phyloP scores from a whole-genome alignment of 2,797 vertebrate species.

The Tokudaia tokunoshimensis region DNA sequence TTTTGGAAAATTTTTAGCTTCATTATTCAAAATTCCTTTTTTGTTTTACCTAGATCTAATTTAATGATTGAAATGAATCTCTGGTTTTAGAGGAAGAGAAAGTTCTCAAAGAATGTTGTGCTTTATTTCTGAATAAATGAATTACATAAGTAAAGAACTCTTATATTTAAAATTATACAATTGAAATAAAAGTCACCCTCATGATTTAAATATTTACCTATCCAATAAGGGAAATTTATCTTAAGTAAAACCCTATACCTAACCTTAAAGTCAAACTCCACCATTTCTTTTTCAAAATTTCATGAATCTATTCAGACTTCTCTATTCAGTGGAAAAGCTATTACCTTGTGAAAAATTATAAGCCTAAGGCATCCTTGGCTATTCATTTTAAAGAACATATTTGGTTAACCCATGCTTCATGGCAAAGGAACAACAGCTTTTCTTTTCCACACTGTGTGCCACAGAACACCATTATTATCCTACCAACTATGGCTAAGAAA shows the following conservation, averaged over 20 bases:
- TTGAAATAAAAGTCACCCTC: background rate
- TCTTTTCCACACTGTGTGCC: background rate
- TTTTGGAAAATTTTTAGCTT: background rate
- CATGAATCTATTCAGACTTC: background rate
- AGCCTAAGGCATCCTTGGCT: background rate
- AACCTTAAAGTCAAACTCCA: background rate
- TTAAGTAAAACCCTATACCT: background rate
- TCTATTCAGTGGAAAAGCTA: background rate
- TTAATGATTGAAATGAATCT: constrained; percentile 14
- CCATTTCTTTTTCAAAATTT: background rate
- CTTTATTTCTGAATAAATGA: background rate
- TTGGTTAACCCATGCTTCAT: background rate
- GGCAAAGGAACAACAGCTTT: background rate
- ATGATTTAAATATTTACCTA: background rate
- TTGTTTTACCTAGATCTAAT: background rate
- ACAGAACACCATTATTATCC: background rate
- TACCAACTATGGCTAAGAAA: background rate
- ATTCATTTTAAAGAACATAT: background rate
- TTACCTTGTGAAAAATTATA: background rate
- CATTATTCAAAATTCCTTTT: background rate
- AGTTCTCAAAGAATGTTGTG: background rate
- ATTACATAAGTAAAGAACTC: background rate
- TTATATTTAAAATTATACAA: constrained; percentile 1
- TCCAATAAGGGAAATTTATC: background rate
- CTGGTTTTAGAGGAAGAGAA: background rate